phyloP scores from a whole-genome alignment of 2,797 vertebrate genomes.

The Tenualosa thibaudeaui region DNA sequence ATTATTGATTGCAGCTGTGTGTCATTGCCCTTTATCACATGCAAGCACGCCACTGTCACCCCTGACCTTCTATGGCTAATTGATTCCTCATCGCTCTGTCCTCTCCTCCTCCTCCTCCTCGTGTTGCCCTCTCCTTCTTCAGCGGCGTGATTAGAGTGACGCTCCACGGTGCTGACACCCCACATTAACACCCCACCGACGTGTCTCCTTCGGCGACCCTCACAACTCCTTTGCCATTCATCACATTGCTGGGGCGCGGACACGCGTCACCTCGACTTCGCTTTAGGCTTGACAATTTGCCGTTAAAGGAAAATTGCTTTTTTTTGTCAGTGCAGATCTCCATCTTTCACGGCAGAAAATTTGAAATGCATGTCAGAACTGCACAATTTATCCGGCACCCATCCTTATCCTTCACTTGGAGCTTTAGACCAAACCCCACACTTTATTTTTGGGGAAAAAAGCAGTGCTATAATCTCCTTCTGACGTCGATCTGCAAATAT shows the following conservation, averaged over 20 bases:
- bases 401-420: background rate
- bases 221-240: constrained; percentile 40
- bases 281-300: too few relatives aligned
- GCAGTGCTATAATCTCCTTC: too few relatives aligned
- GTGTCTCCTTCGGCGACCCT: constrained; percentile 46
- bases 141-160: constrained; percentile 56
- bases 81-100: constrained; percentile 69
- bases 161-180: constrained; percentile 6
- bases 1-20: constrained; percentile 48
- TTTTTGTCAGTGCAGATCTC: too few relatives aligned
- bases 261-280: too few relatives aligned
- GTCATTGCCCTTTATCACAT: constrained; percentile 51
- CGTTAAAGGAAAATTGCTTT: too few relatives aligned
- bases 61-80: constrained; percentile 69
- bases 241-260: constrained; percentile 21
- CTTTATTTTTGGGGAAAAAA: too few relatives aligned
- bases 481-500: too few relatives aligned
- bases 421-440: background rate
- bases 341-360: background rate
- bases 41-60: constrained; percentile 66
- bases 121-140: constrained; percentile 55
- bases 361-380: too few relatives aligned
- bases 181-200: constrained; percentile 39
- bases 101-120: constrained; percentile 51
- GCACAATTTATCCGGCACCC: too few relatives aligned